Evolutionary conservation across 2,888 invertebrate genomes (phyloP).

Genomic region (Tetropium fuscum): DNA sequence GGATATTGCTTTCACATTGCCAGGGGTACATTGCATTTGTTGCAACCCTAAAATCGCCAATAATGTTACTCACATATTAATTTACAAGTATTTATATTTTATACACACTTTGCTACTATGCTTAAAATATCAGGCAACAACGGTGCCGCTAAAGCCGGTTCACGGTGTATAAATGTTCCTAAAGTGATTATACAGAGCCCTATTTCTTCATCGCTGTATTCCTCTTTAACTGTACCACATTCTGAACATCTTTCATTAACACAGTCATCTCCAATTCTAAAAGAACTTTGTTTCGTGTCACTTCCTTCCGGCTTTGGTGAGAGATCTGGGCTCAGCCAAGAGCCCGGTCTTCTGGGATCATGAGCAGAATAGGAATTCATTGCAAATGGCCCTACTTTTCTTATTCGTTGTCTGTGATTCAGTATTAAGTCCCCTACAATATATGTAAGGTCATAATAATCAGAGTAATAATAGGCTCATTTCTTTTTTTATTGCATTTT

Average conservation of each 20-base stretch:
- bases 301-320: slow-evolving; percentile 57
- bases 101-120: slow-evolving; percentile 84
- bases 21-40: slow-evolving; percentile 86
- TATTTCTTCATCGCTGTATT: slow-evolving; percentile 97
- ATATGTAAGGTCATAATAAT: too few relatives aligned
- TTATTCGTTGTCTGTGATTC: slow-evolving; percentile 68
- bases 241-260: slow-evolving; percentile 85
- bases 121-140: slow-evolving; percentile 91
- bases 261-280: slow-evolving; percentile 78
- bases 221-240: slow-evolving; percentile 89
- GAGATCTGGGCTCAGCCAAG: slow-evolving; percentile 67
- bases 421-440: slow-evolving; percentile 58
- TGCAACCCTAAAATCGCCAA: slow-evolving; percentile 71
- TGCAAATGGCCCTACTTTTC: slow-evolving; percentile 69
- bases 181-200: slow-evolving; percentile 93
- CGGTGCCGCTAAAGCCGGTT: slow-evolving; percentile 95
- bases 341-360: slow-evolving; percentile 69
- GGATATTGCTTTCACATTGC: slow-evolving; percentile 89
- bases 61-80: too few relatives aligned
- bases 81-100: neutral
- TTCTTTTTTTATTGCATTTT: too few relatives aligned
- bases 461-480: too few relatives aligned
- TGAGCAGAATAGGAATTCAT: slow-evolving; percentile 69
- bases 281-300: slow-evolving; percentile 72
- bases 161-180: slow-evolving; percentile 96